A percentile compares a stretch with the other conserved stretches of the same genome.
Evolutionary conservation across 2,113 vertebrate species (phyloP).

Genomic region (Ictidomys tridecemlineatus): DNA sequence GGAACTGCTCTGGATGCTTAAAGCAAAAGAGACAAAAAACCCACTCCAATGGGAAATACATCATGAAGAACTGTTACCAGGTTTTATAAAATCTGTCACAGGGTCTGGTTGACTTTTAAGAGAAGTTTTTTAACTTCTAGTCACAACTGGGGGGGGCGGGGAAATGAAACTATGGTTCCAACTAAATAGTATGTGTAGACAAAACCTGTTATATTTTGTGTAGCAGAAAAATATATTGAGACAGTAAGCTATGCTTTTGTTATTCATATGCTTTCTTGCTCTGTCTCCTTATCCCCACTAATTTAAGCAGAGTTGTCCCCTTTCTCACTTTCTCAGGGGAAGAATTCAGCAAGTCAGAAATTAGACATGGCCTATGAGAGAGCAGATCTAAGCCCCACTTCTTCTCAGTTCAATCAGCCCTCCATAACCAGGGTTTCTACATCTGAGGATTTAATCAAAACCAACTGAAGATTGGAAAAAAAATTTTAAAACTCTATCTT

Average conservation of each 20-base stretch:
- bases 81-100: conserved; percentile 36
- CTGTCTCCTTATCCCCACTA: neutral
- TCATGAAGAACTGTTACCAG: neutral
- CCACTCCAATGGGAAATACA: neutral
- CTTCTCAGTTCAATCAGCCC: neutral
- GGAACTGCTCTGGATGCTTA: neutral
- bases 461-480: neutral
- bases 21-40: conserved; percentile 5
- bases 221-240: conserved; percentile 9
- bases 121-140: conserved; percentile 21
- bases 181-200: neutral
- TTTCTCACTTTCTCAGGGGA: neutral
- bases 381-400: neutral
- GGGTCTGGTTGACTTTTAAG: conserved; percentile 23
- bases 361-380: neutral
- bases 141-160: neutral
- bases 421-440: neutral
- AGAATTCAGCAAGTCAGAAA: neutral
- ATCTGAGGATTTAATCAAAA: neutral
- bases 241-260: neutral
- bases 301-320: neutral
- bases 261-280: neutral
- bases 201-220: neutral
- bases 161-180: neutral
- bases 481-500: no score